Base-by-base conservation (phyloP, 2,797 vertebrate genomes). In the Xyrichtys novacula region DNA sequence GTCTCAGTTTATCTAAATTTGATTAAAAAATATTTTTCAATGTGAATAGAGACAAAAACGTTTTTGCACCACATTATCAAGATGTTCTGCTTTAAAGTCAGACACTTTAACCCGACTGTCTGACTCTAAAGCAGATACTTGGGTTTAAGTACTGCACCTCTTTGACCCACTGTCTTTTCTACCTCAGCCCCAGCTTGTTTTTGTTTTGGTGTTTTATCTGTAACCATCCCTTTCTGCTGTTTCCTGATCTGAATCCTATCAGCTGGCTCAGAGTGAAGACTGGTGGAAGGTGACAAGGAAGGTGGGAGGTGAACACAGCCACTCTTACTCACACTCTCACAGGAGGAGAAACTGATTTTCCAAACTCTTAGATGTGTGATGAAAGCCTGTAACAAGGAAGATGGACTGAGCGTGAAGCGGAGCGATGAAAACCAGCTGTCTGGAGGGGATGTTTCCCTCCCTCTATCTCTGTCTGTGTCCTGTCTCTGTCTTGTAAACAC, bases 381-480 rank as follows among this genome's bases (percentile, higher is more conserved):
- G 86, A 89, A 88, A 89, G 84, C 69, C 1, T 20, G 78, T 90
- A 89, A 91, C 73, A 36, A 81, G 87, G 62, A 84, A 72, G 80
- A 88, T 62, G 80, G 81, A 79, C 56, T 0, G 43, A 85, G 87
- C 83, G 47, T 85, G 82, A 90, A 84, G 83, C 69, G 60, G 74
- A 78, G 71, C 43, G 62, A 82, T 83, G 68, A 85, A 63, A 82
- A 90, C 66, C 88, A 91, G 81, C 86, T 92, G 89, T 84, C 72
- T 81, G 53, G 61, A 65, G 68, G 57, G 63, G 76, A 71, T 4
- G 42, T 10, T 44, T 43, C 12, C 66, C 63, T 59, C 34, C 60
- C 42, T 74, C 59, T 47, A 14, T 44, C 55, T 77, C 60, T 31
- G 49, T 43, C 55, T 78, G 54, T 32, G 48, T 52, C 38, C 59